Evolutionary conservation across 2,888 invertebrate species (phyloP), one percentile per base, ranked within the genome.

Genomic region (Drosophila cracens): DNA sequence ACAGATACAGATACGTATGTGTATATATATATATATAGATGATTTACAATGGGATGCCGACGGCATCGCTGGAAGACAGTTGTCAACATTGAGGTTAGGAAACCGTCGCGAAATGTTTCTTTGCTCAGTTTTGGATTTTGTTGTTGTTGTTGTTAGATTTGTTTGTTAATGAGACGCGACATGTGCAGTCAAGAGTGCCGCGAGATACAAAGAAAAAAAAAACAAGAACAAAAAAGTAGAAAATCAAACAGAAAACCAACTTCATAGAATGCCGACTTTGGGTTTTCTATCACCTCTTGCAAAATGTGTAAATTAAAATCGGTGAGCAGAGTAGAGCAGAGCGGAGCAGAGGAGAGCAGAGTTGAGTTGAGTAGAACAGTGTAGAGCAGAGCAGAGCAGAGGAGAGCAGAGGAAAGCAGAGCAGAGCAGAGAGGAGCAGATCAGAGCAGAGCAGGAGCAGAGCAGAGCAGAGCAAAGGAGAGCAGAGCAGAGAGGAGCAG

Each of bases 61-160:
- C 59, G 71, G 53, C 69, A 70, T 51, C 53, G 59, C 33, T 67
- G 49, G 68, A 57, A 67, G 67, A 61, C 71, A 64, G 59, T 73
- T 79, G 82, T 53, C 85, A 78, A 66, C 74, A 89, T 84, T 90
- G 90, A 79, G 90, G 87, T 87, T 87, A 90, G 80, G 77, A 88
- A 90, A 89, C 76, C 86, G 69, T 74, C 74, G 74, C 80, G 33
- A 77, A 64, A 60, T 63, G 56, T 70, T 53, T 69, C 52, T 34
- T 29, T 49, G 49, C 25, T 10, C 4, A 27, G 49, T 18, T 54
- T 33, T 63, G n/a, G 4, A 18, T 8, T 7, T 21, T 13, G 43
- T 40, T 27, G 34, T 11, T 38, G 29, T 11, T 33, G n/a, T 67
- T 73, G 59, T 52, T 66, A 76, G 62, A 70, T 69, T 70, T 68